Base-by-base conservation (phyloP, 1,140 invertebrate species). In the Heliconius melpomene region DNA sequence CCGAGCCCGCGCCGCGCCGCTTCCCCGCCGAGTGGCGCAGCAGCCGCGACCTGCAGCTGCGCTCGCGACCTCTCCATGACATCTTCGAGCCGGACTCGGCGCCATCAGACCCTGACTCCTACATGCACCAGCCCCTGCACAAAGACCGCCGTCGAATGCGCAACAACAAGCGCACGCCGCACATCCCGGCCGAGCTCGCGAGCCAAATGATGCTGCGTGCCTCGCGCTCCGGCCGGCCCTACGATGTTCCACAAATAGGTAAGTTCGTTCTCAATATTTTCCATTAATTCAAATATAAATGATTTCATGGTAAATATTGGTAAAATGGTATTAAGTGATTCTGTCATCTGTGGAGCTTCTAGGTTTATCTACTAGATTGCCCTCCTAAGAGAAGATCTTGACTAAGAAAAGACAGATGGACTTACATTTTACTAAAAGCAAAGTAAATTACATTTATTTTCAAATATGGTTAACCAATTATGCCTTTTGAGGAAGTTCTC, bases 201-300 rank as follows among this genome's bases (percentile, higher is more conserved):
- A 94, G 91, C 83, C 93, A 94, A 77, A 94, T 93, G 90, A 93
- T 94, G 93, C 80, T 94, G 79, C 85, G 93, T 66, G 92, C 93
- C 8, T 89, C 92, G 13, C 90, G 93, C 26, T 93, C 93, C 29
- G 90, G 88, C 66, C 90, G 92, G 82, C 90, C 89, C 9, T 94
- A 94, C 75, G 93, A 94, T 82, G 93, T 94, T 74, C 93, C 93
- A 54, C 93, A 94, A 87, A 94, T 94, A 82, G 93, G 93, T 94
- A 80, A 92, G 71, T 72, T 36, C 16, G 36, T 16, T 26, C 60
- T 29, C 23, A 66, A 26, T 29, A 66, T 66, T 16, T 11, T 66
- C 26, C 29, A 29, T 29, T 26, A 46, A 46, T 46, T 46, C 3
- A 46, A 46, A 13, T 5, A 16, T 46, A 46, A 6, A 16, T 46